phyloP scores from a whole-genome alignment of 2,888 invertebrate species.

The Drosophila prostipennis region DNA sequence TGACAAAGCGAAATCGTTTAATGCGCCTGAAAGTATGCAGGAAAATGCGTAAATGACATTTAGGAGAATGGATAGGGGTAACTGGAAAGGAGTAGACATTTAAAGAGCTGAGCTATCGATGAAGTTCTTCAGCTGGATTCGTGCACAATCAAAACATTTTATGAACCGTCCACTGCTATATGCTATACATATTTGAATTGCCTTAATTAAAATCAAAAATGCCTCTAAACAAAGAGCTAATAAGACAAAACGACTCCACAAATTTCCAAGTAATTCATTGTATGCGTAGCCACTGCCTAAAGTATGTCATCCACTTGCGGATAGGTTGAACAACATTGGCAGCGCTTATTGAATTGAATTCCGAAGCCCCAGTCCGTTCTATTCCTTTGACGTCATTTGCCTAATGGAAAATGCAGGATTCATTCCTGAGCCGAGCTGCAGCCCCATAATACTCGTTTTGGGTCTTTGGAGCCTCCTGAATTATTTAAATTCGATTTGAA shows the following conservation, averaged over 20 bases:
- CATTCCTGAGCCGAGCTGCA: not conserved
- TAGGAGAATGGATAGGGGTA: not conserved
- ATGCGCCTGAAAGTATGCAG: slow-evolving; percentile 12
- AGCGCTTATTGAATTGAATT: slow-evolving; percentile 14
- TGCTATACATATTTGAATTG: too few relatives aligned
- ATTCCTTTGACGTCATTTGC: slow-evolving; percentile 13
- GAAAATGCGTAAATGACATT: slow-evolving; percentile 16
- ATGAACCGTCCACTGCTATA: too few relatives aligned
- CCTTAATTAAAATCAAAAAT: not conserved
- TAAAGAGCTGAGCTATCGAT: too few relatives aligned
- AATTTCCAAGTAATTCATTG: not conserved
- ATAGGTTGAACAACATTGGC: slow-evolving; percentile 12
- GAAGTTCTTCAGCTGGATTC: too few relatives aligned
- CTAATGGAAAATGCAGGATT: slow-evolving; percentile 8
- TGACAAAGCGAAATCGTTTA: slow-evolving; percentile 25
- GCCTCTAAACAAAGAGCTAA: too few relatives aligned
- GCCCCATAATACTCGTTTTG: slow-evolving; percentile 7
- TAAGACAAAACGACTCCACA: not conserved
- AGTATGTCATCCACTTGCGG: slow-evolving; percentile 1
- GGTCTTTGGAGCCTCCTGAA: slow-evolving; percentile 14
- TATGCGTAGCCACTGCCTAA: not conserved
- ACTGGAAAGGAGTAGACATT: too few relatives aligned
- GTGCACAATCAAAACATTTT: too few relatives aligned
- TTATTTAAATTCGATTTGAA: slow-evolving; percentile 38
- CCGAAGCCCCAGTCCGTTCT: not conserved